phyloP scores from a whole-genome alignment of 2,113 vertebrate species.

The Caretta caretta region DNA sequence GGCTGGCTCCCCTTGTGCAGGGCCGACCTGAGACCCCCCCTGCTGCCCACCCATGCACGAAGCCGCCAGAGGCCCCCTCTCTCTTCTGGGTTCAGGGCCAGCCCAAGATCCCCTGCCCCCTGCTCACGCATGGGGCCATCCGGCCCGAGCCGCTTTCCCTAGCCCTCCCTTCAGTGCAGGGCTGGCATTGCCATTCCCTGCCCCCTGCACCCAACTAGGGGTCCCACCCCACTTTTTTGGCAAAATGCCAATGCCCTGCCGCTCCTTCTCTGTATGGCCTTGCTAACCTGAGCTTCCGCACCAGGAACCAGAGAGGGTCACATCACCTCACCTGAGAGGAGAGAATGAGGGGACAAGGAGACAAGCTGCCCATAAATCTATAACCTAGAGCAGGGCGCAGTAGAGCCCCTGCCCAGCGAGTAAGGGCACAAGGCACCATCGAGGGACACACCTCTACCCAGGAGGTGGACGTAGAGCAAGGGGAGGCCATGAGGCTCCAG shows the following conservation, averaged over 20 bases:
- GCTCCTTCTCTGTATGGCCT: background rate
- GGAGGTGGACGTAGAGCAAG: background rate
- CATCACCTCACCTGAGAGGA: background rate
- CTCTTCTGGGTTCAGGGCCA: too few species aligned
- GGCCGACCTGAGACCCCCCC: too few species aligned
- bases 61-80: too few species aligned
- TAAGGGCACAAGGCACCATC: background rate
- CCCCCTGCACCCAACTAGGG: too few species aligned
- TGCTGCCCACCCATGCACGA: too few species aligned
- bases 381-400: background rate
- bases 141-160: too few species aligned
- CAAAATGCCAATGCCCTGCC: background rate
- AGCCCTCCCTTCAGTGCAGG: too few species aligned
- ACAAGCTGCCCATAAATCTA: background rate
- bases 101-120: too few species aligned
- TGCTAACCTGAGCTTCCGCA: background rate
- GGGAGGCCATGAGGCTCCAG: background rate
- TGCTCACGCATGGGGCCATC: too few species aligned
- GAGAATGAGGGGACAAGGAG: background rate
- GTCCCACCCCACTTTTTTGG: too few species aligned
- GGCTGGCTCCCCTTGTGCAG: too few species aligned
- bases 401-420: rapidly evolving
- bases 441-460: background rate
- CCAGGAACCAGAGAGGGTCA: rapidly evolving
- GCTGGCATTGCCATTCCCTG: too few species aligned